These are phyloP conservation scores for Peromyscus maniculatus DNA, from an alignment of 2,113 vertebrate genomes.

Conservation along the genomic window DNA sequence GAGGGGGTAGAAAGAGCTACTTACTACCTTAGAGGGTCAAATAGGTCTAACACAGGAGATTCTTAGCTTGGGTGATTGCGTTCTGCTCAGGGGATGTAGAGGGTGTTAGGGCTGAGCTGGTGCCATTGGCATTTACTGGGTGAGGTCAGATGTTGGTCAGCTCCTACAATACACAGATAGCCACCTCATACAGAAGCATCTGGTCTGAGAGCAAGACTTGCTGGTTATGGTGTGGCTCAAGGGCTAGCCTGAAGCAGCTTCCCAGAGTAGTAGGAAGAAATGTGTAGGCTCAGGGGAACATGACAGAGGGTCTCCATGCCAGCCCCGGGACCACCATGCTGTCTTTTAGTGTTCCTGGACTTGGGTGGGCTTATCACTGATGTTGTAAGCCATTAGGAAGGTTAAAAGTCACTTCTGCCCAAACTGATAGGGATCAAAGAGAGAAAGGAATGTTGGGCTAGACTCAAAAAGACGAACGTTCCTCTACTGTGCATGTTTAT, in stretches of 20 bases:
- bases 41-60: no score
- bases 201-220: no score
- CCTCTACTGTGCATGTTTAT: background rate
- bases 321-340: rapidly evolving
- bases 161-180: background rate
- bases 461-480: background rate
- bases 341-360: background rate
- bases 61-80: rapidly evolving
- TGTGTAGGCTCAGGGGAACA: rapidly evolving
- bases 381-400: no score
- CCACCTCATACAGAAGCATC: background rate
- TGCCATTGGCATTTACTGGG: no score
- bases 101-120: background rate
- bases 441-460: background rate
- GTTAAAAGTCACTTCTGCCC: background rate
- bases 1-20: rapidly evolving
- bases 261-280: background rate
- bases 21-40: background rate
- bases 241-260: background rate
- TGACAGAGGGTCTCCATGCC: background rate
- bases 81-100: no score
- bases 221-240: rapidly evolving
- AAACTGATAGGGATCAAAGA: background rate
- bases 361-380: background rate
- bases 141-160: background rate